These are phyloP conservation scores for Pangasianodon hypophthalmus DNA, from an alignment of 2,113 vertebrate species.

Conservation along the genomic window DNA sequence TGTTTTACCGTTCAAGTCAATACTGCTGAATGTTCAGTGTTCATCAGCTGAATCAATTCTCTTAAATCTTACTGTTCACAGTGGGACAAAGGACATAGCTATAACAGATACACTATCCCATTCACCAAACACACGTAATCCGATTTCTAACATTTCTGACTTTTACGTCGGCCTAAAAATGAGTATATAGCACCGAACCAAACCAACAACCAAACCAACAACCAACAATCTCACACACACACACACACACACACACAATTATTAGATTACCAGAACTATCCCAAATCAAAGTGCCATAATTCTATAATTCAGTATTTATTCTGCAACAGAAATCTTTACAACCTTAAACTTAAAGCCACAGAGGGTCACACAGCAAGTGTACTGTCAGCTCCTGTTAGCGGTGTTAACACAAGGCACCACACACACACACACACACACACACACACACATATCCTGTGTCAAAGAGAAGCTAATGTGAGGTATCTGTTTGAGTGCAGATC, in stretches of 20 bases:
- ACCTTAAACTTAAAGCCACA: neutral
- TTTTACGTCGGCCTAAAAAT: neutral
- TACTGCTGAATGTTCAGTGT: neutral
- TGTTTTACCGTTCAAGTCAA: neutral
- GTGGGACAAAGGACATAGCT: neutral
- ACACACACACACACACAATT: no score
- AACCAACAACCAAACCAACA: neutral
- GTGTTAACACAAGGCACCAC: neutral
- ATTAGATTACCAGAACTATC: neutral
- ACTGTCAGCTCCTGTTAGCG: neutral
- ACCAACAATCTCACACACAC: no score
- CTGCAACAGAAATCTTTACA: neutral
- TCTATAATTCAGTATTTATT: neutral
- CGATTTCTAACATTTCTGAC: neutral
- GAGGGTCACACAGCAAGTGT: neutral
- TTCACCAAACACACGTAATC: neutral
- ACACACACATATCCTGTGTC: neutral
- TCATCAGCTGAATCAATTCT: neutral
- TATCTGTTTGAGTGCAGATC: neutral
- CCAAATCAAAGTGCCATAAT: neutral
- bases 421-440: neutral
- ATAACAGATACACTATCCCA: neutral
- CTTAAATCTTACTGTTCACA: neutral
- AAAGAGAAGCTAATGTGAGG: constrained; percentile 6
- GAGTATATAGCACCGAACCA: neutral